phyloP scores from a whole-genome alignment of 2,113 vertebrate species.

The Albula goreensis region DNA sequence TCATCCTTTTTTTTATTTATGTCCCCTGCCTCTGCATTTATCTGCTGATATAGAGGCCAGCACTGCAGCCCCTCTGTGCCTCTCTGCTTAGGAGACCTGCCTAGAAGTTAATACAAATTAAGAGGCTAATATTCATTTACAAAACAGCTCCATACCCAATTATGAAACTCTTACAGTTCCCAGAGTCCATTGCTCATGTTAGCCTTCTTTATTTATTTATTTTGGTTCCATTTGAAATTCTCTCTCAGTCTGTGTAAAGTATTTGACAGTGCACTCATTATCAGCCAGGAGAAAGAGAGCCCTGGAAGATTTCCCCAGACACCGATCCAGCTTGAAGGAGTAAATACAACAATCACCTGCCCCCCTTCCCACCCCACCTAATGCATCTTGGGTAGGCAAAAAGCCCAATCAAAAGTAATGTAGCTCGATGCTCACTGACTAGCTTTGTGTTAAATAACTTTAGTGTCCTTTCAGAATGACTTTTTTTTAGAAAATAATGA shows the following conservation, averaged over 20 bases:
- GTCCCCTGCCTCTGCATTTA: conserved; percentile 43
- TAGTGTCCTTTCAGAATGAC: conserved; percentile 52
- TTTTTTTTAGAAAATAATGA: conserved; percentile 68
- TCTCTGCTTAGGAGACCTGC: conserved; percentile 33
- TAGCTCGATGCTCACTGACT: conserved; percentile 41
- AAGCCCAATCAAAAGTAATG: conserved; percentile 9
- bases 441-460: conserved; percentile 49
- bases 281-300: conserved; percentile 31
- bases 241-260: conserved; percentile 20
- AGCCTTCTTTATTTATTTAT: not conserved
- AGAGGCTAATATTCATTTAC: conserved; percentile 61
- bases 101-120: conserved; percentile 58
- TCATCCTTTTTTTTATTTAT: conserved; percentile 57
- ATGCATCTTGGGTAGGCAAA: conserved; percentile 33
- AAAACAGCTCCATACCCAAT: conserved; percentile 53
- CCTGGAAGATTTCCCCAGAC: conserved; percentile 30
- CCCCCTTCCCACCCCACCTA: not conserved
- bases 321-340: conserved; percentile 34
- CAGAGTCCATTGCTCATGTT: not conserved
- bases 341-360: conserved; percentile 42
- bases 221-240: conserved; percentile 39
- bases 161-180: conserved; percentile 42
- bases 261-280: conserved; percentile 31
- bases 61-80: not conserved
- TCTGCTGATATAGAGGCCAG: conserved; percentile 28